Evolutionary conservation across 2,888 invertebrate species (phyloP).

Genomic region (Meiosimyza platycephala): DNA sequence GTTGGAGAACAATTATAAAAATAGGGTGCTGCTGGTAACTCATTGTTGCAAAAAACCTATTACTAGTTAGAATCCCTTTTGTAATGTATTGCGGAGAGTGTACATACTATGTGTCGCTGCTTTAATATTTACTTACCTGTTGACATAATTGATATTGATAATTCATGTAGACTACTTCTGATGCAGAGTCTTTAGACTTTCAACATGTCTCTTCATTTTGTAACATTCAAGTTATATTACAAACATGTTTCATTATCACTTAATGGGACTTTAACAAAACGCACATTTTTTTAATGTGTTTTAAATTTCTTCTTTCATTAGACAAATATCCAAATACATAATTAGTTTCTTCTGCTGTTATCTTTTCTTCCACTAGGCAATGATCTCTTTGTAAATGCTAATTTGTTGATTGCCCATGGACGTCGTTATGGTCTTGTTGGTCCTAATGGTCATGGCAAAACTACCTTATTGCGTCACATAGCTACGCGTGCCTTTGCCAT

Average conservation of each 20-base stretch:
- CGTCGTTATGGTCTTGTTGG: conserved; percentile 97
- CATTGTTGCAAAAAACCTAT: no score
- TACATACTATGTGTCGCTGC: no score
- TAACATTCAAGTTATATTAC: neutral
- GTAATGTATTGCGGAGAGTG: no score
- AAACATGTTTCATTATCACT: neutral
- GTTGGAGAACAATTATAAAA: no score
- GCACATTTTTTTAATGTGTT: neutral
- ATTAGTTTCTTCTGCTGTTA: conserved; percentile 7
- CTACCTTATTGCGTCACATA: conserved; percentile 93
- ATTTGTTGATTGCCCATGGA: conserved; percentile 90
- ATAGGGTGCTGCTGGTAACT: no score
- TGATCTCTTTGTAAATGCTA: conserved; percentile 96
- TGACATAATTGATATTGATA: no score
- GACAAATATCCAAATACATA: neutral
- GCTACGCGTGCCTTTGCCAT: conserved; percentile 91
- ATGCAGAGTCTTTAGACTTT: neutral
- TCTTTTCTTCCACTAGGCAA: conserved; percentile 71
- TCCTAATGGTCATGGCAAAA: conserved; percentile 99
- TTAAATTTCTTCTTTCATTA: neutral
- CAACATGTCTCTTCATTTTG: neutral
- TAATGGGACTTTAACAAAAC: neutral
- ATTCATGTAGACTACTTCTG: no score
- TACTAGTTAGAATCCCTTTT: no score
- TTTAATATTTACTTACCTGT: no score